Base-by-base conservation (phyloP, 2,113 vertebrate species). In the Neolamprologus variostigma region DNA sequence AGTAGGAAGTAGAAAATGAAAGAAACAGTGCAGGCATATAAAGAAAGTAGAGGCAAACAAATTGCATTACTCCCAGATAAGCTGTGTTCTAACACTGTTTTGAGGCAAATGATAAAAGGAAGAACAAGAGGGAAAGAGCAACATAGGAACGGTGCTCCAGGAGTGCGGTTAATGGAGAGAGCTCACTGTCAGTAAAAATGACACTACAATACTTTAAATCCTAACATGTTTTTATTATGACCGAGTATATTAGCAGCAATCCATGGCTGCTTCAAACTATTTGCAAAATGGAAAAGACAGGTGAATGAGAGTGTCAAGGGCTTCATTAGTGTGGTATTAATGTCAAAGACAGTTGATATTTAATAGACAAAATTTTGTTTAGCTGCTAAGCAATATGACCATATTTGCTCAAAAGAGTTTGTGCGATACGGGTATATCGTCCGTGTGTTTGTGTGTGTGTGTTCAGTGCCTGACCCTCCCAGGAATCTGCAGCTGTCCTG, bases 401-500 rank as follows among this genome's bases (percentile, higher is more conserved):
- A 37, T 28, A 45, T 51, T 51, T 37, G 54, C 80, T 81, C 80
- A 50, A n/a, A 31, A 47, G 78, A 47, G 63, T 81, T 80, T 85
- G 86, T 81, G 66, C 13, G 26, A 84, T n/a, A 23, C 9, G 3
- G 3, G 59, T 73, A 19, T 84, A 26, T 45, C n/a, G n/a, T n/a
- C n/a, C n/a, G 13, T 82, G 23, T 61, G 26, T 55, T n/a, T 50
- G 7, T 81, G 11, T 81, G 23, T 63, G 21, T 47, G 19, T 19
- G 53, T 37, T 17, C 47, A 99, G 99, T 99, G 57, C 98, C 99
- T 0, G 98, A 98, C 26, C 97, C 98, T 37, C 99, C 99, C 23
- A 96, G 94, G 54, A 96, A 97, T 80, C 97, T 99, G 35, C 98
- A 99, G 95, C 95, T 99, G 61, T 95, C 95, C 0, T 96, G 97